phyloP scores from a whole-genome alignment of 1,140 invertebrate genomes.

The Halictus rubicundus region DNA sequence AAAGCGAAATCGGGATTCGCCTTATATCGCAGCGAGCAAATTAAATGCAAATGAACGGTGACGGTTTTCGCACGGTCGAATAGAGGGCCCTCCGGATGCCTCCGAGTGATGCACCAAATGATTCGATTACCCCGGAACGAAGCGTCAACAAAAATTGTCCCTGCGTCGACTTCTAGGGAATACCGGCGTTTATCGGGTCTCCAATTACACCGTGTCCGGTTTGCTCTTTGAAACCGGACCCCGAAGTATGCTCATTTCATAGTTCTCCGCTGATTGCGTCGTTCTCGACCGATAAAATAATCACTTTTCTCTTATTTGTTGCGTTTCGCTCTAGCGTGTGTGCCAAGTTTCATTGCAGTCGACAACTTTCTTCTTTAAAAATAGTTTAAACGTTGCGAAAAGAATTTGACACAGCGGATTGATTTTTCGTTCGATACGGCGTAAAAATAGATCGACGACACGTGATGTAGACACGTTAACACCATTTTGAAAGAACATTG shows the following conservation, averaged over 20 bases:
- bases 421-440: no score
- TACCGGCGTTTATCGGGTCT: conserved; percentile 8
- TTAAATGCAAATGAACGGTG: conserved; percentile 36
- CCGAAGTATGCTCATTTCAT: neutral
- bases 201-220: conserved; percentile 25
- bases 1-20: conserved; percentile 19
- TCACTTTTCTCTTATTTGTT: no score
- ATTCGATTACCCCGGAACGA: conserved; percentile 26
- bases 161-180: neutral
- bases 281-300: neutral
- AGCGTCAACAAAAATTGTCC: conserved; percentile 4
- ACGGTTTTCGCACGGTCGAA: neutral
- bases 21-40: conserved; percentile 21
- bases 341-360: no score
- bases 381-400: no score
- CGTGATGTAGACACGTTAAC: no score
- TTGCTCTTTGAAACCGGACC: conserved; percentile 20
- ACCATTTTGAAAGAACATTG: no score
- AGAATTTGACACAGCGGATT: no score
- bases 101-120: neutral
- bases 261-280: neutral
- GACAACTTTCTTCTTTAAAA: no score
- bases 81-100: no score
- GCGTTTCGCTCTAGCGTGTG: no score
- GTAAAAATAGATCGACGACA: no score